Percentiles rank a stretch among this genome's conserved stretches.
phyloP scores from a whole-genome alignment of 2,888 invertebrate species.

The Papilio demoleus region DNA sequence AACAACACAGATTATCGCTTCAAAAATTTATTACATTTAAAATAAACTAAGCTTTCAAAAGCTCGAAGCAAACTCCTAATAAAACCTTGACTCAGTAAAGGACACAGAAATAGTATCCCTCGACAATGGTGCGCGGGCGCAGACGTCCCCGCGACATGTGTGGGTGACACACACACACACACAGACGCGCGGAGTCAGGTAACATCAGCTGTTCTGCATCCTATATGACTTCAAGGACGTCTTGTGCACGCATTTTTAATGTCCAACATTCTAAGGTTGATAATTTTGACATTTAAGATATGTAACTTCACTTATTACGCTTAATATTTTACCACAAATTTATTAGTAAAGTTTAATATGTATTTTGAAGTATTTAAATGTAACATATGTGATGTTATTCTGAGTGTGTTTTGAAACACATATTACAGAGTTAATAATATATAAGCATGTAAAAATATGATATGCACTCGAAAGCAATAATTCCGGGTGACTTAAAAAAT shows the following conservation, averaged over 20 bases:
- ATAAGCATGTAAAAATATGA: too few relatives aligned
- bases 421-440: background rate
- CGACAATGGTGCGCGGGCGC: slow-evolving; percentile 22
- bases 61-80: slow-evolving; percentile 30
- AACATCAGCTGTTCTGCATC: slow-evolving; percentile 79
- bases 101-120: slow-evolving; percentile 35
- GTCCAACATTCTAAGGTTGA: slow-evolving; percentile 40
- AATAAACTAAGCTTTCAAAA: slow-evolving; percentile 29
- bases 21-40: slow-evolving; percentile 15
- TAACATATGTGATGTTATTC: too few relatives aligned
- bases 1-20: slow-evolving; percentile 15
- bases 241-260: slow-evolving; percentile 58
- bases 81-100: slow-evolving; percentile 41
- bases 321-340: background rate
- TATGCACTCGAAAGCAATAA: too few relatives aligned
- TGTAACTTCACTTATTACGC: slow-evolving; percentile 17
- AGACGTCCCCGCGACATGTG: slow-evolving; percentile 30
- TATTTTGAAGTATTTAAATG: too few relatives aligned
- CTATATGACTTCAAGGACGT: slow-evolving; percentile 82
- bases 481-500: too few relatives aligned
- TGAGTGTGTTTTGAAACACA: background rate
- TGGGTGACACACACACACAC: slow-evolving; percentile 48
- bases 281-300: slow-evolving; percentile 35
- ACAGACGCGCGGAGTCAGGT: slow-evolving; percentile 64
- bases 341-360: too few relatives aligned